phyloP scores from a whole-genome alignment of 2,888 invertebrate species.

The Philonicus albiceps region DNA sequence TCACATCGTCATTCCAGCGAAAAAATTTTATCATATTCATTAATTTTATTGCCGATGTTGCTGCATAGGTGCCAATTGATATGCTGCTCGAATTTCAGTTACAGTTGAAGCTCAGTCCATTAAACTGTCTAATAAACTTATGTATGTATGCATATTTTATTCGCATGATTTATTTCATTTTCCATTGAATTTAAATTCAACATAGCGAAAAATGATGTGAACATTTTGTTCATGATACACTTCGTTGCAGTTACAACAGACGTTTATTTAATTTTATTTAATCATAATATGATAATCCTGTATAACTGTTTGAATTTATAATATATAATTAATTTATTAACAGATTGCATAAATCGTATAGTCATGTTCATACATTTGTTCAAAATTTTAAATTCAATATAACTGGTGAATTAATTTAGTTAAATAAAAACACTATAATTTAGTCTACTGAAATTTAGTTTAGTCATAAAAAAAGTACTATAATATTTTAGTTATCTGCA shows the following conservation, averaged over 20 bases:
- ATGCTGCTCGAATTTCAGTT: not conserved
- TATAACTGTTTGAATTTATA: not conserved
- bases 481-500: too few species aligned
- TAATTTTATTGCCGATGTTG: not conserved
- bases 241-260: not conserved
- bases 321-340: not conserved
- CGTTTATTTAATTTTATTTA: not conserved
- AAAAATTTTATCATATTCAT: not conserved
- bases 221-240: not conserved
- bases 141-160: not conserved
- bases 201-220: not conserved
- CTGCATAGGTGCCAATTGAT: not conserved
- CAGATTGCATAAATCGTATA: not conserved
- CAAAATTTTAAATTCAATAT: too few species aligned
- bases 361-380: too few species aligned
- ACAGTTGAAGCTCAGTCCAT: not conserved
- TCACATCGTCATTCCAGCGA: not conserved
- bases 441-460: too few species aligned
- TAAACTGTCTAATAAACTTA: not conserved
- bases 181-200: not conserved
- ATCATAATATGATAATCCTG: not conserved
- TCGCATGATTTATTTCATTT: not conserved
- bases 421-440: too few species aligned
- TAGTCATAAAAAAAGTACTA: too few species aligned
- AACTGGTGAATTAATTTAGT: too few species aligned